Conservation (phyloP, 2,797 vertebrate genomes). For the Xiphorhynchus erythropygius region DNA sequence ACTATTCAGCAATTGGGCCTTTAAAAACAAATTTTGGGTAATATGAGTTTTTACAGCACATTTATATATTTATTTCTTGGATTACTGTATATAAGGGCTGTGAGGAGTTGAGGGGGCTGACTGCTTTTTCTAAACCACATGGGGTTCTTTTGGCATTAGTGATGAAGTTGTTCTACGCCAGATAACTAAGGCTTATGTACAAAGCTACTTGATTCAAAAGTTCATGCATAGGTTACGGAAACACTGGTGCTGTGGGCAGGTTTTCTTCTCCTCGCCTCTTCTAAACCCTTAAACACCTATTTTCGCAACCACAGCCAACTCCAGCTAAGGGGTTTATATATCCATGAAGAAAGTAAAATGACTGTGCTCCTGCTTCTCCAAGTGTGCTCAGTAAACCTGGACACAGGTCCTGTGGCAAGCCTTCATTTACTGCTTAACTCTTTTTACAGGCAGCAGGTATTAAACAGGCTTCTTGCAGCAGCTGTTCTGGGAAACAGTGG, state of each 20-base stretch:
- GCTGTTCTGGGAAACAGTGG: slow-evolving; percentile 44
- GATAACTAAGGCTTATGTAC: slow-evolving; percentile 13
- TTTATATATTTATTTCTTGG: slow-evolving; percentile 51
- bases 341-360: neutral
- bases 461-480: neutral
- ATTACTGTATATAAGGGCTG: slow-evolving; percentile 16
- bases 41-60: neutral
- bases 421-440: neutral
- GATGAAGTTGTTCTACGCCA: neutral
- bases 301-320: neutral
- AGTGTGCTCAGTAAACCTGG: neutral
- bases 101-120: neutral
- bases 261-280: neutral
- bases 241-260: neutral
- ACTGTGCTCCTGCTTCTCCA: neutral
- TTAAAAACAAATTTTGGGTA: slow-evolving; percentile 31
- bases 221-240: slow-evolving; percentile 37
- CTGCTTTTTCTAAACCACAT: slow-evolving; percentile 9
- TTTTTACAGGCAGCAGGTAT: slow-evolving; percentile 52
- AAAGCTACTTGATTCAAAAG: slow-evolving; percentile 38
- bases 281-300: neutral
- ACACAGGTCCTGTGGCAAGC: neutral
- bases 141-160: neutral
- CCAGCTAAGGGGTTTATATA: neutral
- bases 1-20: neutral